phyloP scores from a whole-genome alignment of 2,888 invertebrate species.

The Isoperla grammatica region DNA sequence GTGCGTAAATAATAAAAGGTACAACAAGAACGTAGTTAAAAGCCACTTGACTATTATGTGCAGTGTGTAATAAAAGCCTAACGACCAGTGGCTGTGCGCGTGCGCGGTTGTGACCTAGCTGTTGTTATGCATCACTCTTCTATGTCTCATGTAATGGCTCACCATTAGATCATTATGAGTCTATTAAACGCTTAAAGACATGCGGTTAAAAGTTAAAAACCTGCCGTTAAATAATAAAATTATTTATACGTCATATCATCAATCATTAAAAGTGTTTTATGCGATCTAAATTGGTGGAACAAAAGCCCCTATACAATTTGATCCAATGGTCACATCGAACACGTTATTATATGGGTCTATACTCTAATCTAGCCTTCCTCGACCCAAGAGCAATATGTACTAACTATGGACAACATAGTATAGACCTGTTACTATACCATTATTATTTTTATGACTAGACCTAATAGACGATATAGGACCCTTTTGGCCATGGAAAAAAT shows the following conservation, averaged over 20 bases:
- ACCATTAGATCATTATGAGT: constrained; percentile 16
- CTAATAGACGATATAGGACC: too few relatives aligned
- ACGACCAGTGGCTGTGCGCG: background rate
- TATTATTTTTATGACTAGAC: too few relatives aligned
- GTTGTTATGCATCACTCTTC: constrained; percentile 8
- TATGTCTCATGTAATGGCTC: constrained; percentile 13
- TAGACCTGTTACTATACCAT: too few relatives aligned
- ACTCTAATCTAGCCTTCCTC: too few relatives aligned
- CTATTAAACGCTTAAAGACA: constrained; percentile 11
- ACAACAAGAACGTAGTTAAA: constrained; percentile 14
- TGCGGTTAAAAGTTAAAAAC: background rate
- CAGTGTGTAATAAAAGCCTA: constrained; percentile 8
- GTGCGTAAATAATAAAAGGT: constrained; percentile 16
- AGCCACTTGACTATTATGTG: constrained; percentile 14
- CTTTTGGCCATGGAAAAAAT: too few relatives aligned
- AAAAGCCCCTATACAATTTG: background rate
- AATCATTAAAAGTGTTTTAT: constrained; percentile 8
- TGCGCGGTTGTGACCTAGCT: background rate
- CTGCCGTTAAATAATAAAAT: background rate
- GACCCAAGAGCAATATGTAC: too few relatives aligned
- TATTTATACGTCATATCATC: background rate
- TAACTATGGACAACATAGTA: too few relatives aligned
- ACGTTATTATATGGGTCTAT: too few relatives aligned
- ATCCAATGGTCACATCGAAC: background rate
- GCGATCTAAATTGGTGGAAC: constrained; percentile 1